phyloP scores from a whole-genome alignment of 2,797 vertebrate genomes.

The Paedocypris micromegethes region DNA sequence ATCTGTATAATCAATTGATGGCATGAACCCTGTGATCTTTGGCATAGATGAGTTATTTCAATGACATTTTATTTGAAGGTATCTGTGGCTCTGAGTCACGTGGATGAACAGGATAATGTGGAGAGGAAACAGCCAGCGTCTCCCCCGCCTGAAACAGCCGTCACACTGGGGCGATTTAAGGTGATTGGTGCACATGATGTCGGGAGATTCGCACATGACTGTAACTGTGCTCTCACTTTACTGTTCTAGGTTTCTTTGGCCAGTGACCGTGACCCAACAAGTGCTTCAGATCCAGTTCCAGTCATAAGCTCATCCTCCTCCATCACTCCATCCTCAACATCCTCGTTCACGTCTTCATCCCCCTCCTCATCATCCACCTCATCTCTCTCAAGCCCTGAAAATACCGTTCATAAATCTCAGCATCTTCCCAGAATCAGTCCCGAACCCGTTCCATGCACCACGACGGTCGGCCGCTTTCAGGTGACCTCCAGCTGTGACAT shows the following conservation, averaged over 20 bases:
- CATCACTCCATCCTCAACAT: constrained; percentile 57
- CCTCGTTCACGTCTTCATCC: constrained; percentile 69
- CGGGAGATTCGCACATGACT: neutral
- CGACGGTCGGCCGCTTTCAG: constrained; percentile 84
- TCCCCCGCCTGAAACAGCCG: constrained; percentile 42
- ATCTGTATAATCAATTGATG: no score
- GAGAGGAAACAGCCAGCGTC: constrained; percentile 51
- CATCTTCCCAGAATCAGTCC: constrained; percentile 41
- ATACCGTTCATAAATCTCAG: constrained; percentile 77
- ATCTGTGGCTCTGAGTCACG: constrained; percentile 11
- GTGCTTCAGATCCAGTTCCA: constrained; percentile 40
- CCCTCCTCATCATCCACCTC: constrained; percentile 67
- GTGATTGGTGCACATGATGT: constrained; percentile 46
- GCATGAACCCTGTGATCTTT: neutral
- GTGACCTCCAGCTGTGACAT: constrained; percentile 70
- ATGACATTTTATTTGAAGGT: constrained; percentile 16
- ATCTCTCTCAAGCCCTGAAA: constrained; percentile 84
- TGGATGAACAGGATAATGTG: constrained; percentile 38
- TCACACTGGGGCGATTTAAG: constrained; percentile 66
- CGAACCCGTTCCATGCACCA: constrained; percentile 36
- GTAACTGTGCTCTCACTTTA: neutral
- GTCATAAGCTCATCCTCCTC: constrained; percentile 59
- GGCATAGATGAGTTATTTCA: neutral
- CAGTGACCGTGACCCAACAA: constrained; percentile 46
- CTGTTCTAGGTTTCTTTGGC: constrained; percentile 61